Evolutionary conservation across 2,797 vertebrate species (phyloP).

Genomic region (Danio aesculapii): DNA sequence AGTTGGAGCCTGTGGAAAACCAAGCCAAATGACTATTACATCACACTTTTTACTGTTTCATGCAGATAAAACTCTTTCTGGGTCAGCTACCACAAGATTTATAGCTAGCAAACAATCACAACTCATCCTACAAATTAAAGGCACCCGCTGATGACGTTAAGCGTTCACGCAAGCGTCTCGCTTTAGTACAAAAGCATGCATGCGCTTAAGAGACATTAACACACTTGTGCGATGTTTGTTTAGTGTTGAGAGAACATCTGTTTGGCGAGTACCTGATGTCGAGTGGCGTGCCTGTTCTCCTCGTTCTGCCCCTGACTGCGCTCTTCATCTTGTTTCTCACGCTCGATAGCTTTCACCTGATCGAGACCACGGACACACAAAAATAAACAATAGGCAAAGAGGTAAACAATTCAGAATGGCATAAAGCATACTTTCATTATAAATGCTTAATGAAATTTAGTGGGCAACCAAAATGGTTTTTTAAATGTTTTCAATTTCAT

Average conservation of each 20-base stretch:
- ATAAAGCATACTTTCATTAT: too few species aligned
- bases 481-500: too few species aligned
- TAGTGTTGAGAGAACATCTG: slow-evolving; percentile 7
- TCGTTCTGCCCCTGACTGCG: slow-evolving; percentile 91
- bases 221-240: background rate
- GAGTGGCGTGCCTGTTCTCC: slow-evolving; percentile 92
- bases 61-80: slow-evolving; percentile 2
- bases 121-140: background rate
- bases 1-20: slow-evolving; percentile 86
- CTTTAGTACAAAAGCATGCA: background rate
- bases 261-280: slow-evolving; percentile 89
- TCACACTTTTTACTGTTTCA: too few species aligned
- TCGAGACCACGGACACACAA: slow-evolving; percentile 37
- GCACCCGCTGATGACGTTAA: background rate
- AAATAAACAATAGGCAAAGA: slow-evolving; percentile 1
- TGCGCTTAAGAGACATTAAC: slow-evolving; percentile 25
- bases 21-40: background rate
- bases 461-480: rapidly evolving
- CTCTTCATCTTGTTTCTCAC: slow-evolving; percentile 98
- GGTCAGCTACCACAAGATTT: background rate
- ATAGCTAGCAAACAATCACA: slow-evolving; percentile 4
- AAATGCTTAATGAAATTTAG: background rate
- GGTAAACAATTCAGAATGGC: background rate
- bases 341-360: slow-evolving; percentile 94
- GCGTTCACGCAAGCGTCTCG: background rate